Conservation (phyloP, 2,113 vertebrate species). For the Tupaia chinensis region DNA sequence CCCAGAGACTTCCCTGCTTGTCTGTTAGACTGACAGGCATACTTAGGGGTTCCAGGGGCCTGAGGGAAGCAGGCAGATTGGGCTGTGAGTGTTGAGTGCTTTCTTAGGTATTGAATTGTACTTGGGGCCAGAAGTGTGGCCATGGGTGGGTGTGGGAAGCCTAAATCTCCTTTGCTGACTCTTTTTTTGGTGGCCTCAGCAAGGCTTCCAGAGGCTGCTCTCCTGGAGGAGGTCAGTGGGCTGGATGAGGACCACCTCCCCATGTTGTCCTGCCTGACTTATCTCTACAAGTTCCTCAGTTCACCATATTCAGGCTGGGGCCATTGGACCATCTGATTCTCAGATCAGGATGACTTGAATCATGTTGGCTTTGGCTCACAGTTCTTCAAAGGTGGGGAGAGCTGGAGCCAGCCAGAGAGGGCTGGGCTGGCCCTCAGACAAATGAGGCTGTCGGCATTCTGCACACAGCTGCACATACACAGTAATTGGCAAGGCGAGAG, state of each 20-base stretch:
- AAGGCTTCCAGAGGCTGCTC: not conserved
- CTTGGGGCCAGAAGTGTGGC: not conserved
- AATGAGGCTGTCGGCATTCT: constrained; percentile 62
- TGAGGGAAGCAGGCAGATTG: not conserved
- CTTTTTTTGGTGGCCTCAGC: not conserved
- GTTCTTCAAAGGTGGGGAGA: constrained; percentile 3
- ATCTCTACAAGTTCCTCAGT: not conserved
- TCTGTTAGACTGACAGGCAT: not conserved
- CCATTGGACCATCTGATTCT: not conserved
- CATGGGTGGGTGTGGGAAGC: not conserved
- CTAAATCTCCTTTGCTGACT: constrained; percentile 7
- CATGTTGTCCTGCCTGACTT: not conserved
- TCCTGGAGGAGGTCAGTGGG: not conserved
- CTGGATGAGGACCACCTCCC: not conserved
- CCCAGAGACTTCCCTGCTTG: not conserved
- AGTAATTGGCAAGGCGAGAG: constrained; percentile 60
- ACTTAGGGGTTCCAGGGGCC: not conserved
- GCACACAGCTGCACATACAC: not conserved
- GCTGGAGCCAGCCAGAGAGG: not conserved
- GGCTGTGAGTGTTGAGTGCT: not conserved
- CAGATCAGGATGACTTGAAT: not conserved
- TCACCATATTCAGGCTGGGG: not conserved
- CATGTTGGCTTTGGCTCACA: not conserved
- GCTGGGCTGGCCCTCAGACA: constrained; percentile 21
- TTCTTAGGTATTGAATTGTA: not conserved